Conservation (phyloP, 2,797 vertebrate species). For the Malacoctenus gilli region DNA sequence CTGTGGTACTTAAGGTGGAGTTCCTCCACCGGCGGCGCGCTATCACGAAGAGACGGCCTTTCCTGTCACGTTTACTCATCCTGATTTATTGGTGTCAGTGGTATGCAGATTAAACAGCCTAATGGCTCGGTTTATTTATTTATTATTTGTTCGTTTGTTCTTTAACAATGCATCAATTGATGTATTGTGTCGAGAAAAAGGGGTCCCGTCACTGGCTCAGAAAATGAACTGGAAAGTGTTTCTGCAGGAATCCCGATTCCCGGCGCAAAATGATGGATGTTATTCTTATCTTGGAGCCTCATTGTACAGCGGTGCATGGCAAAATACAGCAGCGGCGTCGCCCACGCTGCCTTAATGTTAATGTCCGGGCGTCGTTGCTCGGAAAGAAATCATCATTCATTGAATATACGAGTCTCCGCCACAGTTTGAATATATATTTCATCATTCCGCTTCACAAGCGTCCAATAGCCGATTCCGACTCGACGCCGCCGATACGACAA, state of each 20-base stretch:
- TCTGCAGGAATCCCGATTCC: constrained; percentile 44
- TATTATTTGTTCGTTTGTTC: constrained; percentile 60
- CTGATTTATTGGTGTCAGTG: constrained; percentile 51
- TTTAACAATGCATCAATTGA: constrained; percentile 37
- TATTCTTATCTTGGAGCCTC: constrained; percentile 52
- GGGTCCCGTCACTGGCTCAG: constrained; percentile 63
- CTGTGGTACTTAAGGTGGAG: constrained; percentile 2
- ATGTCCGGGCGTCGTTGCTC: constrained; percentile 26
- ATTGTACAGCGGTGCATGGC: constrained; percentile 50
- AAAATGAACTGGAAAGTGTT: constrained; percentile 49
- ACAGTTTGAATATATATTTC: constrained; percentile 36
- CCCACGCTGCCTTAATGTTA: constrained; percentile 41
- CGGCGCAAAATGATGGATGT: constrained; percentile 59
- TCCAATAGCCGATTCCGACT: background rate
- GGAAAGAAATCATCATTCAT: constrained; percentile 41
- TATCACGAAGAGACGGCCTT: constrained; percentile 27
- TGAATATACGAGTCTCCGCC: constrained; percentile 32
- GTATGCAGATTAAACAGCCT: constrained; percentile 55
- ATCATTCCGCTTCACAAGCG: constrained; percentile 12
- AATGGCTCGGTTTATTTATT: constrained; percentile 59
- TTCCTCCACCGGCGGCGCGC: constrained; percentile 8
- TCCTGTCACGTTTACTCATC: constrained; percentile 21
- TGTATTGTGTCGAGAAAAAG: constrained; percentile 33
- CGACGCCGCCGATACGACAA: constrained; percentile 3
- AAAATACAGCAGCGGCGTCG: constrained; percentile 35